These are phyloP conservation scores for Agapornis canus DNA, from an alignment of 2,797 vertebrate genomes.

Conservation along the genomic window DNA sequence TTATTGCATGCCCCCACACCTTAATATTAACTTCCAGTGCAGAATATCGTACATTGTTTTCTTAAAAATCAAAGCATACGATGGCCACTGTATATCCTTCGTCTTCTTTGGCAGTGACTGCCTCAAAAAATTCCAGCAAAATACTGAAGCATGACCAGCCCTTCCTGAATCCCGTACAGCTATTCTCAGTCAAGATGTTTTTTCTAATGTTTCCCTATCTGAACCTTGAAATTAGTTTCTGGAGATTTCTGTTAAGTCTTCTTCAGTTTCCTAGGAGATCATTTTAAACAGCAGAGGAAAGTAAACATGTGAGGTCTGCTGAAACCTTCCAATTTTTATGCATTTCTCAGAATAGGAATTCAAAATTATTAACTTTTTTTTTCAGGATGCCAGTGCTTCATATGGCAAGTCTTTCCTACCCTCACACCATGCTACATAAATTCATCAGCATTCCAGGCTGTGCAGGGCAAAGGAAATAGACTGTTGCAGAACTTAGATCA, in stretches of 20 bases:
- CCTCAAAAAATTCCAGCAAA: conserved; percentile 62
- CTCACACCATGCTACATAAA: not conserved
- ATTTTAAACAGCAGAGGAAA: not conserved
- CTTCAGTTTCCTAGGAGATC: not conserved
- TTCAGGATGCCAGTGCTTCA: not conserved
- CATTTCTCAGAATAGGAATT: not conserved
- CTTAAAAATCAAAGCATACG: conserved; percentile 64
- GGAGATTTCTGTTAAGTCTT: not conserved
- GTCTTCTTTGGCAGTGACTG: conserved; percentile 54
- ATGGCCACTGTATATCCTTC: conserved; percentile 40
- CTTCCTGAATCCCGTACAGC: conserved; percentile 47
- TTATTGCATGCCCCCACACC: conserved; percentile 48
- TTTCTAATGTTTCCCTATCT: not conserved
- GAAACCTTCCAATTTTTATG: not conserved
- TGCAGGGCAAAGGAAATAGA: not conserved
- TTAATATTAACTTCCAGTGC: conserved; percentile 65
- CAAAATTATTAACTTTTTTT: not conserved
- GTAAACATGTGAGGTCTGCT: not conserved
- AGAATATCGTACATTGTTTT: conserved; percentile 47
- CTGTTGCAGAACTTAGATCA: not conserved
- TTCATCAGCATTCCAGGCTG: not conserved
- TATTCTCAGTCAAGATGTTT: conserved; percentile 29
- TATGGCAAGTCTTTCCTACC: not conserved
- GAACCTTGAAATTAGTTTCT: conserved; percentile 5
- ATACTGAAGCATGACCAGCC: conserved; percentile 38